Percentiles rank a stretch among this genome's conserved stretches.
phyloP scores from a whole-genome alignment of 2,888 invertebrate genomes.

The Rhagophthalmus giganteus region DNA sequence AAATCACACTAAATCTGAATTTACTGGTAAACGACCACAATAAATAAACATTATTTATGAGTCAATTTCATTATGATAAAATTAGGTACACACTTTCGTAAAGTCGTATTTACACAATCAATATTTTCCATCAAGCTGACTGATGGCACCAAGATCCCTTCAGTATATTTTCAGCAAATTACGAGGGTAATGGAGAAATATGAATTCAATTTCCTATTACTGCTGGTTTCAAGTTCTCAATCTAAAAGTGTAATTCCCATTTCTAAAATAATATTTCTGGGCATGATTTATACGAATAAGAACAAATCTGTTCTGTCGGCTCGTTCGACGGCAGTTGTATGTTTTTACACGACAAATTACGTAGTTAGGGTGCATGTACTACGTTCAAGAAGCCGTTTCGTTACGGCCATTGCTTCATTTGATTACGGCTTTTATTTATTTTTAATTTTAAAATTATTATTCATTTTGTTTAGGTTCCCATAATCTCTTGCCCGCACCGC shows the following conservation, averaged over 20 bases:
- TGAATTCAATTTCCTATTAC: constrained; percentile 7
- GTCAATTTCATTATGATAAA: constrained; percentile 12
- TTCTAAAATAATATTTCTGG: neutral
- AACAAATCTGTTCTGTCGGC: constrained; percentile 7
- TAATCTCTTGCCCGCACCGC: no score
- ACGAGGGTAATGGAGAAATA: constrained; percentile 11
- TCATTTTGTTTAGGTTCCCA: constrained; percentile 9
- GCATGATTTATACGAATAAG: constrained; percentile 5
- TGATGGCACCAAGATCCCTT: constrained; percentile 7
- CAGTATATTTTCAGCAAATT: constrained; percentile 14
- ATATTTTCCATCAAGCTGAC: constrained; percentile 15
- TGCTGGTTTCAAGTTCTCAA: neutral
- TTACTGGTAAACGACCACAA: constrained; percentile 6
- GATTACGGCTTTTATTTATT: constrained; percentile 10
- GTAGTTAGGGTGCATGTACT: constrained; percentile 3
- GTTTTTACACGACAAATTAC: constrained; percentile 11
- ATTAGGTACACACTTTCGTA: constrained; percentile 12
- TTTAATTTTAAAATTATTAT: constrained; percentile 10
- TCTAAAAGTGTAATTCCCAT: neutral
- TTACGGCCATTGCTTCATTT: constrained; percentile 5
- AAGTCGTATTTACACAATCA: constrained; percentile 17
- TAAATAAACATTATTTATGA: constrained; percentile 21
- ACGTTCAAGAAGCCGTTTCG: neutral
- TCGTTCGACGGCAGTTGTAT: constrained; percentile 2
- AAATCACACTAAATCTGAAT: constrained; percentile 18